phyloP scores from a whole-genome alignment of 2,888 invertebrate species.

The Heliconius charithonia region DNA sequence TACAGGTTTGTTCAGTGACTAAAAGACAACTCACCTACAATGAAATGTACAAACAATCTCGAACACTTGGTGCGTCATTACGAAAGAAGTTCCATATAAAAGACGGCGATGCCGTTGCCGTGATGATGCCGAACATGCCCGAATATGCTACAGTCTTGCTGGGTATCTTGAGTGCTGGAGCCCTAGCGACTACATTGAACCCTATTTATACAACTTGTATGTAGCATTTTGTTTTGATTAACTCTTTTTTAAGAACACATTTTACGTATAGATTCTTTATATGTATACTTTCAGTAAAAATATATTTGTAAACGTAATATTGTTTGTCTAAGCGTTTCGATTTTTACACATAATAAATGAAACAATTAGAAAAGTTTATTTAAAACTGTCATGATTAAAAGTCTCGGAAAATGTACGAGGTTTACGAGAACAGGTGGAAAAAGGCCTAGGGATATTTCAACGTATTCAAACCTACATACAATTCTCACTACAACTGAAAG shows the following conservation, averaged over 20 bases:
- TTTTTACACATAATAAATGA: too few relatives aligned
- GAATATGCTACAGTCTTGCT: slow-evolving; percentile 85
- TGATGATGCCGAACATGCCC: slow-evolving; percentile 87
- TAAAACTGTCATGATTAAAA: too few relatives aligned
- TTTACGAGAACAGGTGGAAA: too few relatives aligned
- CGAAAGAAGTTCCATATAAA: slow-evolving; percentile 83
- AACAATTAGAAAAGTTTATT: too few relatives aligned
- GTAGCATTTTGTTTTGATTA: slow-evolving; percentile 33
- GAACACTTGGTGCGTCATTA: slow-evolving; percentile 82
- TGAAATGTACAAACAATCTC: slow-evolving; percentile 76
- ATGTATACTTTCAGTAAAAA: neutral
- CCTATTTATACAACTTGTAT: slow-evolving; percentile 84
- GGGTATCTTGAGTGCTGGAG: slow-evolving; percentile 85
- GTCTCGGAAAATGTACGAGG: too few relatives aligned
- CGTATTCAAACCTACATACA: too few relatives aligned
- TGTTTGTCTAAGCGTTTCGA: too few relatives aligned
- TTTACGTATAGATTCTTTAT: neutral
- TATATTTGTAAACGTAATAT: neutral
- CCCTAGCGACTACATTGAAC: slow-evolving; percentile 86
- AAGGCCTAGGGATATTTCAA: too few relatives aligned
- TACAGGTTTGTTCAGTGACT: slow-evolving; percentile 54
- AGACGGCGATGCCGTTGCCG: slow-evolving; percentile 84
- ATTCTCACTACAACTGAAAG: too few relatives aligned
- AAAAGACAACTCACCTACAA: slow-evolving; percentile 52
- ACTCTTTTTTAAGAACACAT: neutral